These are phyloP conservation scores for Aleiodes alternator DNA, from an alignment of 2,888 invertebrate genomes.

Conservation along the genomic window DNA sequence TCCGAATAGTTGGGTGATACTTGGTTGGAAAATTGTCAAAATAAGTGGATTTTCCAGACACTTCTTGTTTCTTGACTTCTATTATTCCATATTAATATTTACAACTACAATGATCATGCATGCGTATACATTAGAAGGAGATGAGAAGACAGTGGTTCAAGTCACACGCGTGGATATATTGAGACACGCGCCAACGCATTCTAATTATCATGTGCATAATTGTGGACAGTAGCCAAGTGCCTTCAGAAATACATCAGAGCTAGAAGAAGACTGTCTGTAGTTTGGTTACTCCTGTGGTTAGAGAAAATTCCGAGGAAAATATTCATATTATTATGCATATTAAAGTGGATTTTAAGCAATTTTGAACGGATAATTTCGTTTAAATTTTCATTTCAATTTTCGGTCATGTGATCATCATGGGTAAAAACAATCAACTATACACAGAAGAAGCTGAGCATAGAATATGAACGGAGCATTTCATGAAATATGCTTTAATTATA, in stretches of 20 bases:
- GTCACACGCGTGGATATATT: slow-evolving; percentile 72
- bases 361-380: neutral
- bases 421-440: too few relatives aligned
- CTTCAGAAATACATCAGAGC: slow-evolving; percentile 74
- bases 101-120: neutral
- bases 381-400: too few relatives aligned
- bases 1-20: too few relatives aligned
- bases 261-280: slow-evolving; percentile 63
- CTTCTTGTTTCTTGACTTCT: neutral
- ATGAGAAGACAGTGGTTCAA: neutral
- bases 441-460: too few relatives aligned
- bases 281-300: slow-evolving; percentile 60
- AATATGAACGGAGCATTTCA: too few relatives aligned
- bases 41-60: neutral
- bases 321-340: neutral
- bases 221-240: slow-evolving; percentile 73
- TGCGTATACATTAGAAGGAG: neutral
- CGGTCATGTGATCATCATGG: too few relatives aligned
- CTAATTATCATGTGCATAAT: slow-evolving; percentile 76
- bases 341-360: neutral
- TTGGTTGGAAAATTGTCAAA: too few relatives aligned
- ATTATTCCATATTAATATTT: slow-evolving; percentile 26
- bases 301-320: slow-evolving; percentile 60
- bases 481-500: too few relatives aligned
- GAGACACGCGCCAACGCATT: slow-evolving; percentile 76